Conservation (phyloP, 2,888 invertebrate species). For the Hyles lineata region DNA sequence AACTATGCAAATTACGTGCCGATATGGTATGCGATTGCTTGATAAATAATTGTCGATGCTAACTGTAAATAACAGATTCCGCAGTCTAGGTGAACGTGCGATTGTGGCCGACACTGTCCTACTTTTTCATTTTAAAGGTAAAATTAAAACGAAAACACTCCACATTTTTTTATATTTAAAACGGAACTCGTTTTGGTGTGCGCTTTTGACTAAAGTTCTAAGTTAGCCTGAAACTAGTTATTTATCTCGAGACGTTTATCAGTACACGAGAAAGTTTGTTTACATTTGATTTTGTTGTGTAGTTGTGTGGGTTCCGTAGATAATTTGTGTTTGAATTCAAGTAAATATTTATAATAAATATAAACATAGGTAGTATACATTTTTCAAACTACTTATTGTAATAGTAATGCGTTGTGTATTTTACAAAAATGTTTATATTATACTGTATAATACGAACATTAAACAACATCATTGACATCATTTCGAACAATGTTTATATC, state of each 20-base stretch:
- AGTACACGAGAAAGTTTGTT: slow-evolving; percentile 27
- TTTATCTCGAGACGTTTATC: slow-evolving; percentile 29
- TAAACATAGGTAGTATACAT: neutral
- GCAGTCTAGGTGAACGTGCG: slow-evolving; percentile 47
- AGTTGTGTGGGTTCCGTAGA: neutral
- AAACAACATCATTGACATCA: slow-evolving; percentile 20
- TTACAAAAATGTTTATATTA: neutral
- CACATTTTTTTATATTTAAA: neutral
- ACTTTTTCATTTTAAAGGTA: slow-evolving; percentile 48
- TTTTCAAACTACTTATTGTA: slow-evolving; percentile 8
- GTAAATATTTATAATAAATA: neutral
- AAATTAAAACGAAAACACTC: slow-evolving; percentile 38
- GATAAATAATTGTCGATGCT: slow-evolving; percentile 59
- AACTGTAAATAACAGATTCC: slow-evolving; percentile 62
- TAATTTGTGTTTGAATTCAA: too few species aligned
- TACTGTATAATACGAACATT: slow-evolving; percentile 14
- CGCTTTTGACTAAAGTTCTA: slow-evolving; percentile 21
- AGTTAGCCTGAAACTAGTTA: slow-evolving; percentile 28
- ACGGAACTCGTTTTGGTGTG: slow-evolving; percentile 11
- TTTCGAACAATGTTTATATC: slow-evolving; percentile 17
- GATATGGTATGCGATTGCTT: slow-evolving; percentile 54
- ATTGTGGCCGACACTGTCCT: slow-evolving; percentile 46
- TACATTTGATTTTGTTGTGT: slow-evolving; percentile 11
- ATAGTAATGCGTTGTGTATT: slow-evolving; percentile 5
- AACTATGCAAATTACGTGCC: slow-evolving; percentile 49